A percentile compares a stretch with the other conserved stretches of the same genome.
phyloP scores from a whole-genome alignment of 2,797 vertebrate species.

The Paguma larvata region DNA sequence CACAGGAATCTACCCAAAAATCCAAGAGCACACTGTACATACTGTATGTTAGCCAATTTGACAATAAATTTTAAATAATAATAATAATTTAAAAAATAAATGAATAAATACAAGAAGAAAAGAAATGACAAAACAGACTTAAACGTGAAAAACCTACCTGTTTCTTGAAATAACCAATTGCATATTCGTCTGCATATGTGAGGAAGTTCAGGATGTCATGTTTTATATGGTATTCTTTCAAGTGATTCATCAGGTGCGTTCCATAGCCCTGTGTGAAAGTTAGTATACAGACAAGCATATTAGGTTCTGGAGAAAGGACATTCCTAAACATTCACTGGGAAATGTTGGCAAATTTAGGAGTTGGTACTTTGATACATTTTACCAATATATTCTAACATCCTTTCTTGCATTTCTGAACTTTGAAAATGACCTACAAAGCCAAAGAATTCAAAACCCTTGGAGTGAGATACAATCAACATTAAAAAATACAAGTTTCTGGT shows the following conservation, averaged over 20 bases:
- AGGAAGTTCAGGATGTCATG: conserved; percentile 98
- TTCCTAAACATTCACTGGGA: neutral
- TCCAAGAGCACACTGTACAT: too few relatives aligned
- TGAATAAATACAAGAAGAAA: neutral
- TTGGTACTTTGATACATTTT: conserved; percentile 5
- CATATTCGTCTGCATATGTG: conserved; percentile 98
- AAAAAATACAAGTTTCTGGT: neutral
- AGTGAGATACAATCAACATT: neutral
- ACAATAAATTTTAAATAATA: too few relatives aligned
- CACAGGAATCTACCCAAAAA: too few relatives aligned
- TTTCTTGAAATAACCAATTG: conserved; percentile 99
- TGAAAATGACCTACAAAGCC: conserved; percentile 35
- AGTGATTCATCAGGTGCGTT: conserved; percentile 99
- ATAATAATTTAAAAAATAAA: too few relatives aligned
- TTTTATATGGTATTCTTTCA: conserved; percentile 99
- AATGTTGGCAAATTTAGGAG: neutral
- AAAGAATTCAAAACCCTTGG: conserved; percentile 46
- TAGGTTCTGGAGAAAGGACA: conserved; percentile 62
- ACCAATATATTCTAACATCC: neutral
- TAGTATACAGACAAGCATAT: neutral
- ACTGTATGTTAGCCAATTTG: too few relatives aligned
- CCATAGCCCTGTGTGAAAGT: conserved; percentile 94
- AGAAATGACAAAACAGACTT: neutral
- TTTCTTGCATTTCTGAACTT: conserved; percentile 44
- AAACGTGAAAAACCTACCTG: conserved; percentile 90